Evolutionary conservation across 2,113 vertebrate genomes (phyloP).

Genomic region (Cinclus cinclus): DNA sequence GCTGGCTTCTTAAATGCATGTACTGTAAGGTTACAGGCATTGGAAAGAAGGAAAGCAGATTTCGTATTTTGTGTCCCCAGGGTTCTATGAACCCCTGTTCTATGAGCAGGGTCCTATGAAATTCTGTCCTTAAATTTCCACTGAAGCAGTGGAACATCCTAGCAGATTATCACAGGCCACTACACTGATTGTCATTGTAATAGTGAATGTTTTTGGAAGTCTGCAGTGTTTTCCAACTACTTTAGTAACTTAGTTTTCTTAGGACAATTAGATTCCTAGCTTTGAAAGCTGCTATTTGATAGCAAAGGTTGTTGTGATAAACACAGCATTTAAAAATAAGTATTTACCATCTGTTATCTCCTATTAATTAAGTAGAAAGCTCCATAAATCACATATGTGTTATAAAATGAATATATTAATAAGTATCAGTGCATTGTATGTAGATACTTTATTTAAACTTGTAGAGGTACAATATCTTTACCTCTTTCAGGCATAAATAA

Average conservation of each 20-base stretch:
- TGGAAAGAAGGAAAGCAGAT: background rate
- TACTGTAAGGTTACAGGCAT: background rate
- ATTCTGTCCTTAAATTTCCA: background rate
- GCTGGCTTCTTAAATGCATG: background rate
- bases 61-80: background rate
- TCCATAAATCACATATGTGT: slow-evolving; percentile 31
- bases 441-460: background rate
- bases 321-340: slow-evolving; percentile 28
- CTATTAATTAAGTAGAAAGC: background rate
- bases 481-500: background rate
- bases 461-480: background rate
- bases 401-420: background rate
- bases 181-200: background rate
- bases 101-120: background rate
- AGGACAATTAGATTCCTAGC: background rate
- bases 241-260: background rate
- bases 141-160: background rate
- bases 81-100: background rate
- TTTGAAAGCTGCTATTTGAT: slow-evolving; percentile 1
- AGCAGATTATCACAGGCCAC: background rate
- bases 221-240: background rate
- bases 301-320: slow-evolving; percentile 22
- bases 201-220: background rate
- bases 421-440: background rate
- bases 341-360: slow-evolving; percentile 15